Base-by-base conservation (phyloP, 2,797 vertebrate species). In the Cercopithecus hamlyni region DNA sequence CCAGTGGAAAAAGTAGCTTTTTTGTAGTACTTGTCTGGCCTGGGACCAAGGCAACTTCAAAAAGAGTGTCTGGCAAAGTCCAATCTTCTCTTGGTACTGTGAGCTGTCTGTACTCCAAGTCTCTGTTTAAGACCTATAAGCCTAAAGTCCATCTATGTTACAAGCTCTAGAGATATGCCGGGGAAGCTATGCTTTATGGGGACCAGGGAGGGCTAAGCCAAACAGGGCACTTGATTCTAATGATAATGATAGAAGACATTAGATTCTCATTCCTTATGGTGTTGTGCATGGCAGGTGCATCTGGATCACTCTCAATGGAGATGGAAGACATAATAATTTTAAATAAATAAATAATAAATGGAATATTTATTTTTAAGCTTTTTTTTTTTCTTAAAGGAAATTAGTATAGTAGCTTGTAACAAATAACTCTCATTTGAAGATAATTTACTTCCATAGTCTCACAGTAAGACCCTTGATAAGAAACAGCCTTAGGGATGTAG, bases 1-100 rank as follows among this genome's bases (percentile, higher is more conserved):
- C 15, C 55, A 22, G 39, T 85, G 72, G 50, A 96, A 96, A 97
- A 86, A 57, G 33, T 19, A 76, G 41, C 30, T 85, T 96, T 39
- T 67, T 45, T 70, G 11, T 86, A 61, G 27, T 41, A 41, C n/a
- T 58, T 67, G 33, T 79, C 15, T 70, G 75, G 50, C 36, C 24
- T 36, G 36, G 26, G 81, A 58, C 76, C 82, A 84, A 41, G 41
- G 67, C 72, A 88, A 90, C 64, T 88, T 92, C 80, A 77, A 43
- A 95, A 97, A 82, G 22, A 87, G 41, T 24, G 43, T 83, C 85
- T 84, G 33, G 88, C 57, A 30, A 92, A 79, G 39, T 7, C 48
- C 48, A 55, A 52, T 12, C 4, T 33, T 67, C n/a, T 75, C 67
- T 72, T 50, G 72, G 88, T n/a, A 39, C 58, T 57, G 5, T 61